Conservation (phyloP, 2,113 vertebrate genomes). For the Syrmaticus mikado region DNA sequence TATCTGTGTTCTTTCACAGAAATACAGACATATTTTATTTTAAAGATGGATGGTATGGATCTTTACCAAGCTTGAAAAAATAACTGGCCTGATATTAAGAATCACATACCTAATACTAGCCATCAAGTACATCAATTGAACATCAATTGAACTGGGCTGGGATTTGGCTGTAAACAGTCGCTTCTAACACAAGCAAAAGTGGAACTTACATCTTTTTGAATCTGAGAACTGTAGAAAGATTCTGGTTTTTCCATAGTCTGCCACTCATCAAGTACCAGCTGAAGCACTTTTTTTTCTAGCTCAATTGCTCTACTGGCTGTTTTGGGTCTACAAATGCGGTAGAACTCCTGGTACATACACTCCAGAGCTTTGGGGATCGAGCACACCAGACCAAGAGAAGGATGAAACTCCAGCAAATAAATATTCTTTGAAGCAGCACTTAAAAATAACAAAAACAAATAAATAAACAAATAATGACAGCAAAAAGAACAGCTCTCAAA, state of each 20-base stretch:
- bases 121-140: not conserved
- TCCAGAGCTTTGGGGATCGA: slow-evolving; percentile 68
- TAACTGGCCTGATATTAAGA: not conserved
- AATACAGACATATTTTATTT: not conserved
- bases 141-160: not conserved
- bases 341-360: slow-evolving; percentile 72
- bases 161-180: not conserved
- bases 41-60: not conserved
- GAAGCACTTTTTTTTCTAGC: slow-evolving; percentile 71
- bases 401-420: slow-evolving; percentile 81
- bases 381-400: slow-evolving; percentile 75
- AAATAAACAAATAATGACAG: not conserved
- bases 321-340: slow-evolving; percentile 44
- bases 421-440: slow-evolving; percentile 75
- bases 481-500: not conserved
- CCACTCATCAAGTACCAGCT: slow-evolving; percentile 71
- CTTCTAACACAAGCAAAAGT: not conserved
- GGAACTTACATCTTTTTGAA: slow-evolving; percentile 75
- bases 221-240: slow-evolving; percentile 67
- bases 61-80: not conserved
- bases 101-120: not conserved
- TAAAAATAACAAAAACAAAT: not conserved
- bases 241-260: slow-evolving; percentile 42
- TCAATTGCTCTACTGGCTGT: slow-evolving; percentile 34
- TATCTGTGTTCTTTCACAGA: not conserved